A percentile compares a stretch with the other conserved stretches of the same genome.
Conservation (phyloP, 2,888 invertebrate genomes). For the Lymantria dispar region DNA sequence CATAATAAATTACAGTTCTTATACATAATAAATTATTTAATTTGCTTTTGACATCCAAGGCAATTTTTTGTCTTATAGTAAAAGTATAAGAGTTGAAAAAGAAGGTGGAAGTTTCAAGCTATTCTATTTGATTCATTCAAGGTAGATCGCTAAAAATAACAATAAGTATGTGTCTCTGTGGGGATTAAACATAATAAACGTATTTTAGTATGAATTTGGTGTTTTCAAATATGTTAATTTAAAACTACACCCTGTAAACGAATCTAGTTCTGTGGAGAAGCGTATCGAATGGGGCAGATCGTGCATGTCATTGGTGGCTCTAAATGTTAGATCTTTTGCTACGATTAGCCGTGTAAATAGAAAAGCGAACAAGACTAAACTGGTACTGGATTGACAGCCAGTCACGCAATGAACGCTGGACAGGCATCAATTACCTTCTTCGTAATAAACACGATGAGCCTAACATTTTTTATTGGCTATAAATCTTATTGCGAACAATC, state of each 20-base stretch:
- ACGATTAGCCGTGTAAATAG: conserved; percentile 66
- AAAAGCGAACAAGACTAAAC: conserved; percentile 42
- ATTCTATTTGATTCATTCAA: no score
- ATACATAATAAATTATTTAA: no score
- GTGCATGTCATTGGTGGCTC: conserved; percentile 68
- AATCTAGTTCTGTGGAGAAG: conserved; percentile 38
- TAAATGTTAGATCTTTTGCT: conserved; percentile 64
- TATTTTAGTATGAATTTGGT: no score
- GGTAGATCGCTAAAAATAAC: no score
- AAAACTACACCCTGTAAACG: conserved; percentile 38
- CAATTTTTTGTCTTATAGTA: no score
- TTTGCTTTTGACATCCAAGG: no score
- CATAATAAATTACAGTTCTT: no score
- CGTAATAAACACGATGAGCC: not conserved
- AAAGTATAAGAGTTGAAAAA: no score
- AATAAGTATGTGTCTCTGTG: no score
- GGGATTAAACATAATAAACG: no score
- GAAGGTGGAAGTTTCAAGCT: no score
- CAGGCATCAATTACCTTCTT: not conserved
- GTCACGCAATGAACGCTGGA: not conserved
- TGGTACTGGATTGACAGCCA: conserved; percentile 1
- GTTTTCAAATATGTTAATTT: not conserved
- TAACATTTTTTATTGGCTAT: not conserved
- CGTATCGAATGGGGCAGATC: conserved; percentile 53
- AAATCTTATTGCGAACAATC: not conserved